phyloP scores from a whole-genome alignment of 2,797 vertebrate genomes.

The Pipistrellus kuhlii region DNA sequence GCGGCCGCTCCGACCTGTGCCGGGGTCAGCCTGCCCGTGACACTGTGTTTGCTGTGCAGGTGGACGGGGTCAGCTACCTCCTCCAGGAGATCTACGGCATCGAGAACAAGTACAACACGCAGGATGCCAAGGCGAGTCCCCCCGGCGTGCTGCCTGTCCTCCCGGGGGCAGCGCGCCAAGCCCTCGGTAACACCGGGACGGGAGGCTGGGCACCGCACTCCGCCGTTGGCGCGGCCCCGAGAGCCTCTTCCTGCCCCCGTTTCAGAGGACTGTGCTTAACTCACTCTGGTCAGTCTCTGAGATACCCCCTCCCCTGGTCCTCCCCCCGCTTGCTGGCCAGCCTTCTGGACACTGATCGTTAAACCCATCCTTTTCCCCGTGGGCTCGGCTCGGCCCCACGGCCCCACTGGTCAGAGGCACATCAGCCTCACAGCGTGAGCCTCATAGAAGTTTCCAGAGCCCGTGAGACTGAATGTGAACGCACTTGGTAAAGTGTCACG shows the following conservation, averaged over 20 bases:
- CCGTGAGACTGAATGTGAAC: neutral
- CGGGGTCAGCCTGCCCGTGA: neutral
- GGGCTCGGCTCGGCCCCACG: neutral
- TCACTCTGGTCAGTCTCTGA: neutral
- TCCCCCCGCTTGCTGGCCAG: neutral
- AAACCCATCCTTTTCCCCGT: neutral
- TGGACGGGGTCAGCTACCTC: slow-evolving; percentile 98
- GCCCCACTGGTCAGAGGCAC: neutral
- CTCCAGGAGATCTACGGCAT: slow-evolving; percentile 99
- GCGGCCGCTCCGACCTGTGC: neutral
- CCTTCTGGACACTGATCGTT: neutral
- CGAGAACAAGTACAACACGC: slow-evolving; percentile 99
- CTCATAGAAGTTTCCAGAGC: neutral
- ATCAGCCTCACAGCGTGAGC: neutral
- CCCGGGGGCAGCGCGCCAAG: neutral
- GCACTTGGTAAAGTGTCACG: rapidly evolving
- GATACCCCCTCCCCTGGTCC: neutral
- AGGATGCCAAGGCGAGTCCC: slow-evolving; percentile 93
- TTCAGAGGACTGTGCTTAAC: neutral
- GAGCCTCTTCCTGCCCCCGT: neutral
- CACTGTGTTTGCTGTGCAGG: slow-evolving; percentile 85
- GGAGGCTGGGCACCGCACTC: neutral
- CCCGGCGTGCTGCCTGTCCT: neutral
- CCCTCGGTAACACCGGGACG: neutral
- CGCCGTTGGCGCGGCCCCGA: neutral